These are phyloP conservation scores for silkworm (Bombyx mori) DNA, from an alignment of 1,140 invertebrate genomes.

Conservation along the genomic window DNA sequence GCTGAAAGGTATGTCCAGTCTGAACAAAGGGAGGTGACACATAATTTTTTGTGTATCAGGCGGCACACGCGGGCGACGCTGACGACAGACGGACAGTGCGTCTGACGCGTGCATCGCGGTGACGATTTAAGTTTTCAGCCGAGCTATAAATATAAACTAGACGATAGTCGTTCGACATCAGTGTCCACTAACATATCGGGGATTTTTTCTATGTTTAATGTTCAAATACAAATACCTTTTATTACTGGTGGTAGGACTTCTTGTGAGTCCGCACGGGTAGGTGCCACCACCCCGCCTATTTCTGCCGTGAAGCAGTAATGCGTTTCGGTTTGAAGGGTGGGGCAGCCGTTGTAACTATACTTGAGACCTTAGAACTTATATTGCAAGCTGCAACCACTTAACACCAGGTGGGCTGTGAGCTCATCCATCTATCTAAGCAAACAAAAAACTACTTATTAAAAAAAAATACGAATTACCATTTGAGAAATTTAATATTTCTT, in stretches of 20 bases:
- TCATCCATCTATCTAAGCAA: too few relatives aligned
- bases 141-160: slow-evolving; percentile 54
- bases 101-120: slow-evolving; percentile 35
- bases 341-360: too few relatives aligned
- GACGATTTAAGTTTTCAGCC: slow-evolving; percentile 66
- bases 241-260: slow-evolving; percentile 4
- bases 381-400: too few relatives aligned
- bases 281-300: too few relatives aligned
- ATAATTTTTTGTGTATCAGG: slow-evolving; percentile 60
- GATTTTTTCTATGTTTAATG: slow-evolving; percentile 10
- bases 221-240: not conserved
- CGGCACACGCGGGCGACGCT: slow-evolving; percentile 53
- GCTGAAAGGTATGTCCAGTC: slow-evolving; percentile 69
- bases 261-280: too few relatives aligned
- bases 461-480: too few relatives aligned
- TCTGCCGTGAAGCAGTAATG: too few relatives aligned
- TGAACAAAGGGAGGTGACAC: slow-evolving; percentile 66
- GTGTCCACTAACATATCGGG: slow-evolving; percentile 3
- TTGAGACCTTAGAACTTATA: too few relatives aligned
- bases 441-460: too few relatives aligned
- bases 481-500: too few relatives aligned
- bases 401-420: too few relatives aligned
- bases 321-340: too few relatives aligned
- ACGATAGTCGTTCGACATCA: slow-evolving; percentile 10
- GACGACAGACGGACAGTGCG: slow-evolving; percentile 54